Evolutionary conservation across 2,797 vertebrate genomes (phyloP).

Genomic region (Sus cebifrons): DNA sequence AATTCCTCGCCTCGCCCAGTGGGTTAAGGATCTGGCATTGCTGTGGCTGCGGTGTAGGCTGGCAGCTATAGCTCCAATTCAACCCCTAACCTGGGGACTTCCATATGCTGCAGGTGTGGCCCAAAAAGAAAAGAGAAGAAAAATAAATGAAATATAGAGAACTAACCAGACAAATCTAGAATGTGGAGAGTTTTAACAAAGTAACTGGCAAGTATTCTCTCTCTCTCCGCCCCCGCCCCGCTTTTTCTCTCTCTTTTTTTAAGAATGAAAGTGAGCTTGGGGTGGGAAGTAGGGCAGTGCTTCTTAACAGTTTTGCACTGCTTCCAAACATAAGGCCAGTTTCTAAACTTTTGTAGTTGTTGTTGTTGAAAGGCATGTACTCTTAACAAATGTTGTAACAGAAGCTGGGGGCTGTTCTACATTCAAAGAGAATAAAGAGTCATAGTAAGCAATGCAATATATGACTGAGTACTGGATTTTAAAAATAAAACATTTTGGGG

Average conservation of each 20-base stretch:
- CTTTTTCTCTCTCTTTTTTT: not conserved
- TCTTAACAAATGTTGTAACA: not conserved
- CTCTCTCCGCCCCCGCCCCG: too few species aligned
- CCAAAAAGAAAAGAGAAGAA: not conserved
- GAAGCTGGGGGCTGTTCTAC: not conserved
- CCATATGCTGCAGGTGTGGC: too few species aligned
- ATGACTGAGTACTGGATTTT: not conserved
- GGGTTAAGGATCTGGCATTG: too few species aligned
- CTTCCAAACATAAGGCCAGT: not conserved
- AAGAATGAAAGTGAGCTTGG: not conserved
- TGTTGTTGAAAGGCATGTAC: too few species aligned
- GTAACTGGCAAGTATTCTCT: not conserved
- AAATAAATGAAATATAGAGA: conserved; percentile 30
- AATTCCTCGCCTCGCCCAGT: too few species aligned
- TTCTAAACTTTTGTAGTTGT: not conserved
- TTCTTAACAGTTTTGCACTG: not conserved
- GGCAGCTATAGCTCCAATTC: too few species aligned
- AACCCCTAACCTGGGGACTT: too few species aligned
- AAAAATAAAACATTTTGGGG: not conserved
- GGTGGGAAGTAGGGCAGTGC: not conserved
- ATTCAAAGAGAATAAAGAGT: conserved; percentile 16
- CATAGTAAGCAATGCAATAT: not conserved
- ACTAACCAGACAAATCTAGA: not conserved
- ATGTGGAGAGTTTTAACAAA: not conserved
- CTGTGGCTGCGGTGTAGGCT: too few species aligned